Conservation (phyloP, 2,888 invertebrate genomes). For the Drosophila fulvimacula region DNA sequence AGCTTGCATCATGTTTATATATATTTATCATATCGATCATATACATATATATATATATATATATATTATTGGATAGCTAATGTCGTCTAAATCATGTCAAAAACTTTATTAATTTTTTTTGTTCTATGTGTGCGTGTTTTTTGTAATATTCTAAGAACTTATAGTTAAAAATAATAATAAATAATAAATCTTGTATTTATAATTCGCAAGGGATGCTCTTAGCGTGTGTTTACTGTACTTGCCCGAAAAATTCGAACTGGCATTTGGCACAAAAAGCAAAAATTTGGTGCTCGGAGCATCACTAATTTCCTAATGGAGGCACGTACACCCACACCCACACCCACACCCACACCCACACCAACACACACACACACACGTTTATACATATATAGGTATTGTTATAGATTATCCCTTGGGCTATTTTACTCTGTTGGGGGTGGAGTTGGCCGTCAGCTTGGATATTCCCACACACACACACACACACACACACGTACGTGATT, state of each 20-base stretch:
- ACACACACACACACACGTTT: constrained; percentile 1
- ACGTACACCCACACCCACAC: constrained; percentile 12
- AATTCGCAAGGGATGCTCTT: neutral
- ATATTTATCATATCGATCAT: neutral
- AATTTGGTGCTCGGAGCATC: constrained; percentile 46
- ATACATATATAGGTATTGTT: neutral
- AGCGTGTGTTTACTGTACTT: constrained; percentile 11
- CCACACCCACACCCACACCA: constrained; percentile 13
- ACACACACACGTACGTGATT: constrained; percentile 13
- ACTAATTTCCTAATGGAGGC: constrained; percentile 50
- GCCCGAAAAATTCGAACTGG: neutral
- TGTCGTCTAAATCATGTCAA: neutral
- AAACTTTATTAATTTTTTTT: neutral
- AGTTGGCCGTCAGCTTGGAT: constrained; percentile 13
- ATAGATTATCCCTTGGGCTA: constrained; percentile 22
- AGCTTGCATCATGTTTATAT: neutral
- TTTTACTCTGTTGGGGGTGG: constrained; percentile 6
- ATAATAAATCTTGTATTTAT: constrained; percentile 6
- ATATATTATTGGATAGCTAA: neutral
- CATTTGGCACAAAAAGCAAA: constrained; percentile 5
- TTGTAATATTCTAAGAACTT: neutral
- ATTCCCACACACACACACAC: constrained; percentile 3
- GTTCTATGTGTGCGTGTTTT: neutral
- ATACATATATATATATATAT: neutral
- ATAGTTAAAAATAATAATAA: constrained; percentile 7